Evolutionary conservation across 2,113 vertebrate genomes (phyloP).

Genomic region (Dermatemys mawii): DNA sequence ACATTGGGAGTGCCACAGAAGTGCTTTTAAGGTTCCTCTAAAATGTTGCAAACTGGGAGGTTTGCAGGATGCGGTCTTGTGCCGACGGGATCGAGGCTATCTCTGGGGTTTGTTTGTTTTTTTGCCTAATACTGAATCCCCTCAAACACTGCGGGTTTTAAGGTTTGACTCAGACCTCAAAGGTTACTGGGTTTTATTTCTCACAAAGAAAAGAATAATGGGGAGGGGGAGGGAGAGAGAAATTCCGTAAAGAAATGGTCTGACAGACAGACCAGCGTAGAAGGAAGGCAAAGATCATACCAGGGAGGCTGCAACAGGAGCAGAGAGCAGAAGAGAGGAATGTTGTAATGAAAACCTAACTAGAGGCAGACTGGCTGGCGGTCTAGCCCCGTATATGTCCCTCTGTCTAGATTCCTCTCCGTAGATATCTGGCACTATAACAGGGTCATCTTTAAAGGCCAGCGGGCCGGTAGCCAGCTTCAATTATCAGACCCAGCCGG

Average conservation of each 20-base stretch:
- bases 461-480: too few species aligned
- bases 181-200: neutral
- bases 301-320: neutral
- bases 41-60: neutral
- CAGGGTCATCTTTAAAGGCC: neutral
- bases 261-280: neutral
- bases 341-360: neutral
- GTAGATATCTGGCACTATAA: neutral
- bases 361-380: neutral
- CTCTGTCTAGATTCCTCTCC: neutral
- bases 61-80: neutral
- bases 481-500: neutral
- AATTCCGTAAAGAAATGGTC: neutral
- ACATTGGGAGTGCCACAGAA: neutral
- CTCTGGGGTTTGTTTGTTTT: neutral
- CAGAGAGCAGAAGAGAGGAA: neutral
- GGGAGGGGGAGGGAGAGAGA: neutral
- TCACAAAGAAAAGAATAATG: neutral
- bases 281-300: neutral
- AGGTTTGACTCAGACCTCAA: neutral
- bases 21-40: neutral
- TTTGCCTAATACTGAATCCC: neutral
- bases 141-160: neutral
- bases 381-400: neutral
- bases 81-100: neutral